Evolutionary conservation across 2,113 vertebrate genomes (phyloP), one percentile per base, ranked within the genome.

Genomic region (Thermophis baileyi): DNA sequence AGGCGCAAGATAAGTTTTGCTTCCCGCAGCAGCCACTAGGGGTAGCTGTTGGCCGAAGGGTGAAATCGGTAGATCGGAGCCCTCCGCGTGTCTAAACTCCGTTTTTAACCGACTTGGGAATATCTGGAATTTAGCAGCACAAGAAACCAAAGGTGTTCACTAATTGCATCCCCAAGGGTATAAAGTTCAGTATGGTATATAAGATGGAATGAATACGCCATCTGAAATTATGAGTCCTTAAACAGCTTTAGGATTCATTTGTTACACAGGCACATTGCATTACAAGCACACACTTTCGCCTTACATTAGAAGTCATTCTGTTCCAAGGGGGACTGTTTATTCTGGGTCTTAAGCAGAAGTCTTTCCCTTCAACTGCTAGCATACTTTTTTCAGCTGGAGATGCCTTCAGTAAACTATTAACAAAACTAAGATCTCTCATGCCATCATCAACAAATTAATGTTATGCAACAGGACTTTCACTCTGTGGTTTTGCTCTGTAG

Each of bases 31-130:
- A 89, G 92, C 97, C 97, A 94, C 97, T 97, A 98, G 97, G 96
- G 97, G 97, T 95, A 95, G 97, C 97, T 98, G 97, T 97, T 97
- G 97, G 94, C 97, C 91, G 97, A 95, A 94, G 91, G 95, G 94
- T 94, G 95, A 60, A 87, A 14, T 27, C 8, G 53, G 12, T 6
- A 22, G 53, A 14, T 35, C 35, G 2, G 2, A 55, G 24, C 46
- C 86, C 6, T 50, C 11, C 14, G 47, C 86, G 3, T 9, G 27
- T 12, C 47, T 54, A 27, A 10, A 11, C 35, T 89, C n/a, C 16
- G 8, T 14, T 50, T 30, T 12, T 16, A 51, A n/a, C 27, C 14
- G 46, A 30, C 2, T 51, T 30, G 27, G 3, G 46, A 7, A 8
- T 50, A 50, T 50, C 30, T 49, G 25, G 85, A 30, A 40, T 40